A percentile compares a stretch with the other conserved stretches of the same genome.
phyloP scores from a whole-genome alignment of 2,888 invertebrate genomes.

The Parnassius mnemosyne region DNA sequence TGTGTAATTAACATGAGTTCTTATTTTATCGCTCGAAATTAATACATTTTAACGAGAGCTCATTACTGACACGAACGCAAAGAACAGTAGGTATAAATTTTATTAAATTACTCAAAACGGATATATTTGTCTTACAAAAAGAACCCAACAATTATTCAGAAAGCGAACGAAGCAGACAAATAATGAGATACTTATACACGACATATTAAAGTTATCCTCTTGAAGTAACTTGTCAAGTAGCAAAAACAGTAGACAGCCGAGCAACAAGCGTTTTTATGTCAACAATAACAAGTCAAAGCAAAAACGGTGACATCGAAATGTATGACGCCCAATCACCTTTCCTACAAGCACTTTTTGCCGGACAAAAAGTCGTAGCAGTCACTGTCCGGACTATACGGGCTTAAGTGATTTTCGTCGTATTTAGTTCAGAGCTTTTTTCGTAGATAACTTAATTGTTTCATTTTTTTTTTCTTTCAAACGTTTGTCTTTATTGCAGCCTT shows the following conservation, averaged over 20 bases:
- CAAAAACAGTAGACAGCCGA: slow-evolving; percentile 69
- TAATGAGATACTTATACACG: slow-evolving; percentile 72
- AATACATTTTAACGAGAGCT: neutral
- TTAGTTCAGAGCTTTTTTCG: slow-evolving; percentile 58
- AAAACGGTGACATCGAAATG: slow-evolving; percentile 70
- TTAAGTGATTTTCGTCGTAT: slow-evolving; percentile 53
- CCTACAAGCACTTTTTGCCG: slow-evolving; percentile 50
- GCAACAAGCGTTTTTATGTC: slow-evolving; percentile 65
- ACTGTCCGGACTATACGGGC: slow-evolving; percentile 50
- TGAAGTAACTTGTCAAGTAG: slow-evolving; percentile 65
- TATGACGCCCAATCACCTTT: slow-evolving; percentile 62
- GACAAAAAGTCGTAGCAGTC: slow-evolving; percentile 57
- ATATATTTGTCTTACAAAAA: slow-evolving; percentile 19
- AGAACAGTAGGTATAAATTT: slow-evolving; percentile 5
- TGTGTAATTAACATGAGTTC: too few species aligned
- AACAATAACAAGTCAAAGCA: slow-evolving; percentile 57
- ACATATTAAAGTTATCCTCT: slow-evolving; percentile 58
- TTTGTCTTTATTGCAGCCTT: neutral
- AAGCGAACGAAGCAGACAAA: slow-evolving; percentile 44
- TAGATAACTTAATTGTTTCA: slow-evolving; percentile 60
- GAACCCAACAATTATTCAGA: slow-evolving; percentile 35
- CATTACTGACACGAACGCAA: neutral
- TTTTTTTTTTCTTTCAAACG: slow-evolving; percentile 44
- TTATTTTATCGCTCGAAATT: too few species aligned
- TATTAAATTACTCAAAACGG: slow-evolving; percentile 23